phyloP scores from a whole-genome alignment of 2,888 invertebrate species.

The Calliphora vomitoria region DNA sequence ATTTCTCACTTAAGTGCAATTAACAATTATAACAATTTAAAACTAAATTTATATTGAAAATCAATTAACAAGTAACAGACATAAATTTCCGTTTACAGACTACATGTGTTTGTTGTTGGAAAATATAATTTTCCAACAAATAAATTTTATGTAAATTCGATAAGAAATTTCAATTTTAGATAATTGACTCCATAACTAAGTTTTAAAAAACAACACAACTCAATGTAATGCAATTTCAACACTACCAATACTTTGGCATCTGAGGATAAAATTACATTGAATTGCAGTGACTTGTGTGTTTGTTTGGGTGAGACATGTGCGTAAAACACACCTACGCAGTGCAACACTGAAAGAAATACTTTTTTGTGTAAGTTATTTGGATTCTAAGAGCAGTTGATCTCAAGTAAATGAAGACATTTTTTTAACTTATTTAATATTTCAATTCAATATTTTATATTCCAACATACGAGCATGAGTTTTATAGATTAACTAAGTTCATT shows the following conservation, averaged over 20 bases:
- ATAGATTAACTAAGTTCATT: neutral
- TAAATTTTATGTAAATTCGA: slow-evolving; percentile 72
- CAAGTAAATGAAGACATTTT: too few relatives aligned
- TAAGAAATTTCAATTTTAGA: slow-evolving; percentile 74
- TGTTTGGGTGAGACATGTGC: neutral
- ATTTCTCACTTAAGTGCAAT: slow-evolving; percentile 31
- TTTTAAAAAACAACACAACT: slow-evolving; percentile 53
- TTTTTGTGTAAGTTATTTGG: too few relatives aligned
- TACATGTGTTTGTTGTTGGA: slow-evolving; percentile 49
- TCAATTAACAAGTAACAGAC: slow-evolving; percentile 77
- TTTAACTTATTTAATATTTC: too few relatives aligned
- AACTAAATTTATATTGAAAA: slow-evolving; percentile 66
- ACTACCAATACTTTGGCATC: slow-evolving; percentile 38
- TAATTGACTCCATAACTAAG: slow-evolving; percentile 72
- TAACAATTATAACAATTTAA: slow-evolving; percentile 48
- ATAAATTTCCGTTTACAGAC: slow-evolving; percentile 77
- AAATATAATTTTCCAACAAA: slow-evolving; percentile 63
- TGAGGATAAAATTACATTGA: slow-evolving; percentile 1
- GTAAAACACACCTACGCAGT: slow-evolving; percentile 60
- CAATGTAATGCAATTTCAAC: slow-evolving; percentile 44
- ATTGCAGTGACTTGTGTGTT: neutral
- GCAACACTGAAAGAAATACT: slow-evolving; percentile 43
- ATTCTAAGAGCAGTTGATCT: neutral
- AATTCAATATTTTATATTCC: too few relatives aligned
- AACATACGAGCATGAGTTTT: too few relatives aligned